Conservation (phyloP, 2,797 vertebrate species). For the Phylloscopus collybita region DNA sequence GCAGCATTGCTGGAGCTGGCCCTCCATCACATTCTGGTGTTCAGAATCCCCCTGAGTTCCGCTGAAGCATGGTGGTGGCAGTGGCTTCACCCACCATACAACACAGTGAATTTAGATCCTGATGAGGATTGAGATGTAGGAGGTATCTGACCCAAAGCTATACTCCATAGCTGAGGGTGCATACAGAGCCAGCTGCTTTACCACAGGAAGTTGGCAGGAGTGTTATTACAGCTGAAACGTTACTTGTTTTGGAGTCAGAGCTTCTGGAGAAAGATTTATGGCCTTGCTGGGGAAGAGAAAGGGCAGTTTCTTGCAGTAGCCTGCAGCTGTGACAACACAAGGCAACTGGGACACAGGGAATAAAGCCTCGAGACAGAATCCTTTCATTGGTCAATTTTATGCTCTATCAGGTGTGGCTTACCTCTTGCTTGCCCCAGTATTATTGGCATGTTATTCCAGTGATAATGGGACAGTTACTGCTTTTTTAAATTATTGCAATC, state of each 20-base stretch:
- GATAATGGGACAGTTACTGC: neutral
- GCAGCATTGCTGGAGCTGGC: neutral
- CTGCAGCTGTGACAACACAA: neutral
- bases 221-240: neutral
- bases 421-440: neutral
- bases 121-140: neutral
- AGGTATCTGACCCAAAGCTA: neutral
- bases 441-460: neutral
- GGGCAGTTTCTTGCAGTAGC: neutral
- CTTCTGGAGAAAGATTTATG: constrained; percentile 10
- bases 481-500: neutral
- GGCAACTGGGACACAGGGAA: neutral
- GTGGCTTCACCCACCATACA: neutral
- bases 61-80: neutral
- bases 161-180: neutral
- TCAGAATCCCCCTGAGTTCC: neutral
- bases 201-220: neutral
- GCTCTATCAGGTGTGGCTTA: neutral
- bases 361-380: neutral
- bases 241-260: neutral
- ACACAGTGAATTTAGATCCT: neutral
- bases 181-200: neutral
- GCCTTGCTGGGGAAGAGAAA: neutral
- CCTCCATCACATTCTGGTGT: neutral
- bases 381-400: neutral